These are phyloP conservation scores for Coleophora flavipennella DNA, from an alignment of 2,888 invertebrate species.

Conservation along the genomic window DNA sequence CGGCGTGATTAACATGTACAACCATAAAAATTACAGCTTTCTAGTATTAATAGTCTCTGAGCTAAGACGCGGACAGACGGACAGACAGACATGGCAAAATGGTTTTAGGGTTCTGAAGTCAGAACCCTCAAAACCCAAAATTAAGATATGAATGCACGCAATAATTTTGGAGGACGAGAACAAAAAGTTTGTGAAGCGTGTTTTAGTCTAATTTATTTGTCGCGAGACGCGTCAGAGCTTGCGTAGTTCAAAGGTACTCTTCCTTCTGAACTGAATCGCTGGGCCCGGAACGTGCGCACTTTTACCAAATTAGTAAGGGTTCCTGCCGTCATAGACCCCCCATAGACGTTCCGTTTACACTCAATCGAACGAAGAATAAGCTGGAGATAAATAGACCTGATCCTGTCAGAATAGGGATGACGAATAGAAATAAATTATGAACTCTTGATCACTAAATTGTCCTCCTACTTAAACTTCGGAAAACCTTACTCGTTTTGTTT, in stretches of 20 bases:
- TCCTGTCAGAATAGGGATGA: slow-evolving; percentile 33
- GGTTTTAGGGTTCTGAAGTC: too few species aligned
- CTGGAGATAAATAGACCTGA: slow-evolving; percentile 40
- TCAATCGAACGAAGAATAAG: slow-evolving; percentile 46
- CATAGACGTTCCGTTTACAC: slow-evolving; percentile 29
- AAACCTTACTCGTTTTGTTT: too few species aligned
- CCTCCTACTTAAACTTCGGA: too few species aligned
- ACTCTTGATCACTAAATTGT: too few species aligned
- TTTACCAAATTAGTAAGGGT: slow-evolving; percentile 56
- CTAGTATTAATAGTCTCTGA: too few species aligned
- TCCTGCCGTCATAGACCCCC: slow-evolving; percentile 29
- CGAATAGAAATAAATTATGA: too few species aligned
- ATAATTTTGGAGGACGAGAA: slow-evolving; percentile 1
- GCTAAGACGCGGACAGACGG: too few species aligned
- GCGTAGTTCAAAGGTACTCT: slow-evolving; percentile 39
- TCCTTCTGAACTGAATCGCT: slow-evolving; percentile 36
- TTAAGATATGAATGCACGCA: too few species aligned
- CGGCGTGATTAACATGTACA: too few species aligned
- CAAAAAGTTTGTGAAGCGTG: slow-evolving; percentile 24
- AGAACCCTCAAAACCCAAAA: too few species aligned
- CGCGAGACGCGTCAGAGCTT: slow-evolving; percentile 28
- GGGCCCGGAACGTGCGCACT: slow-evolving; percentile 51
- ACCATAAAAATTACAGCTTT: too few species aligned
- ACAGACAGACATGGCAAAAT: too few species aligned
- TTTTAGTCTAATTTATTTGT: slow-evolving; percentile 30